Conservation (phyloP, 2,797 vertebrate species). For the Characodon lateralis region DNA sequence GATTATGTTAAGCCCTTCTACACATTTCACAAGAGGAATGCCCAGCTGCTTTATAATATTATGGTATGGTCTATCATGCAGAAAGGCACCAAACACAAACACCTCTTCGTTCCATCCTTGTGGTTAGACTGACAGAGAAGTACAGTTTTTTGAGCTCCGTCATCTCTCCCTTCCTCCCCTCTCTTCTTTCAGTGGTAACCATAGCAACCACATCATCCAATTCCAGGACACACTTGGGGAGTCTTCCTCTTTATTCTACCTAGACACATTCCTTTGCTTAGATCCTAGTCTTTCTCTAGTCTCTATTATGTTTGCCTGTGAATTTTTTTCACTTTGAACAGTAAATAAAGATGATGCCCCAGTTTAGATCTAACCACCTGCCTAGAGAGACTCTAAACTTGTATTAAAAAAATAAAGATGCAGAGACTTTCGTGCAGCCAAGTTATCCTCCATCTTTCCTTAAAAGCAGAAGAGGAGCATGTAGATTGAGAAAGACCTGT, state of each 20-base stretch:
- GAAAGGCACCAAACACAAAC: conserved; percentile 20
- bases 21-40: background rate
- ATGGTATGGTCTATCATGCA: conserved; percentile 10
- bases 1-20: background rate
- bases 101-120: conserved; percentile 33
- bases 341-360: conserved; percentile 30
- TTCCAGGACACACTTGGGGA: conserved; percentile 72
- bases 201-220: conserved; percentile 81
- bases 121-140: conserved; percentile 48
- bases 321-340: conserved; percentile 10
- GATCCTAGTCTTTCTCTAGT: conserved; percentile 16
- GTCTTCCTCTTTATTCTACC: conserved; percentile 66
- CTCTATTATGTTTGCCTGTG: conserved; percentile 20
- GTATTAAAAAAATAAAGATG: conserved; percentile 44
- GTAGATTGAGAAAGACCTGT: conserved; percentile 46
- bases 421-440: conserved; percentile 29
- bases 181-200: conserved; percentile 72
- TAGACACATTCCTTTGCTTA: conserved; percentile 68
- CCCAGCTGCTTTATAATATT: background rate
- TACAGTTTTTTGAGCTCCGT: conserved; percentile 65
- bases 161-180: conserved; percentile 58
- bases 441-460: conserved; percentile 38
- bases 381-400: conserved; percentile 50
- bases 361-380: conserved; percentile 57
- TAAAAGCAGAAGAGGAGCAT: conserved; percentile 31